Conservation (phyloP, 2,113 vertebrate species). For the Rhombomys opimus region DNA sequence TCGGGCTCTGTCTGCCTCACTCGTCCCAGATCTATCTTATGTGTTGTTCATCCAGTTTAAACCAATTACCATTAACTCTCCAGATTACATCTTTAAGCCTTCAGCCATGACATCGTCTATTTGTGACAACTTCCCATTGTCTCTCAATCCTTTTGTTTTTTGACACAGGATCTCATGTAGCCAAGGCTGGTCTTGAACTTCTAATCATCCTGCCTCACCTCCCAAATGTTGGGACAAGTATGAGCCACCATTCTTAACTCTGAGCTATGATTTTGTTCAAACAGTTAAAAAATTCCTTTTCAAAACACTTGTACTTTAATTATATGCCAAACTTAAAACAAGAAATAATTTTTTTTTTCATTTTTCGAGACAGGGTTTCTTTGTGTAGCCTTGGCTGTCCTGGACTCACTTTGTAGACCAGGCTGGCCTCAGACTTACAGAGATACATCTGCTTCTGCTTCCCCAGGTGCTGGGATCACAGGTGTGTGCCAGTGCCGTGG, state of each 20-base stretch:
- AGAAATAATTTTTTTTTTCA: conserved; percentile 2
- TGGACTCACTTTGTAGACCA: too few species aligned
- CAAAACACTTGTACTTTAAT: conserved; percentile 59
- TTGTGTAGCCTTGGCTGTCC: too few species aligned
- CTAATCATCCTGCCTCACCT: not conserved
- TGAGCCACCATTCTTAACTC: not conserved
- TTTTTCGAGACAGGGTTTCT: too few species aligned
- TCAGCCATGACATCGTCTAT: not conserved
- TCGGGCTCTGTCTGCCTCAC: conserved; percentile 29
- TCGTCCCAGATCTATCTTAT: conserved; percentile 21
- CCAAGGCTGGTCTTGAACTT: not conserved
- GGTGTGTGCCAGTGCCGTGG: too few species aligned
- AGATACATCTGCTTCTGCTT: too few species aligned
- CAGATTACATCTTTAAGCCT: conserved; percentile 11
- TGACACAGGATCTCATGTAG: not conserved
- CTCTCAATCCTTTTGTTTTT: not conserved
- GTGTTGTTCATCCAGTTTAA: conserved; percentile 23
- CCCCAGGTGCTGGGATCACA: too few species aligned
- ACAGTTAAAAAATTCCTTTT: conserved; percentile 14
- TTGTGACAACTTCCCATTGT: conserved; percentile 8
- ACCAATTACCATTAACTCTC: conserved; percentile 24
- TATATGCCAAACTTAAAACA: conserved; percentile 23
- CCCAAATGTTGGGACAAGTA: not conserved
- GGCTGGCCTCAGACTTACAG: too few species aligned
- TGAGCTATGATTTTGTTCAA: conserved; percentile 22